These are phyloP conservation scores for Lithophane socia DNA, from an alignment of 2,888 invertebrate genomes.

Conservation along the genomic window DNA sequence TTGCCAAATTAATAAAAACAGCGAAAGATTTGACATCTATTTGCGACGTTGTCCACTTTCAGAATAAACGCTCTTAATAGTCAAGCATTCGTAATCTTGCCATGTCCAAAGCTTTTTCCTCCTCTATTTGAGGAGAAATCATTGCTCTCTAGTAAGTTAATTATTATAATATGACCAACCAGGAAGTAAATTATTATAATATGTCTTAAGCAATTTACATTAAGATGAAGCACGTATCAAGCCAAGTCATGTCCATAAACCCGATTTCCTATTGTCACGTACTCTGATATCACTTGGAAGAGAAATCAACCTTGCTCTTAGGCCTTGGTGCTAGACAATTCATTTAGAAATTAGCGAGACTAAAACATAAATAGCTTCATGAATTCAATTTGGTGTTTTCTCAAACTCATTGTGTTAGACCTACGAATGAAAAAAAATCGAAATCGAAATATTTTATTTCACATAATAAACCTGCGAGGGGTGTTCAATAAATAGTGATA, in stretches of 20 bases:
- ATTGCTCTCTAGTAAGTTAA: not conserved
- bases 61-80: not conserved
- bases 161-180: too few species aligned
- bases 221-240: not conserved
- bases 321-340: constrained; percentile 15
- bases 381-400: too few species aligned
- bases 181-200: not conserved
- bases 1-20: too few species aligned
- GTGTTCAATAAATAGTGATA: too few species aligned
- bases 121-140: not conserved
- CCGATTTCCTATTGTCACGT: not conserved
- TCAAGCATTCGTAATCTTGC: not conserved
- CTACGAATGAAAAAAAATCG: too few species aligned
- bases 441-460: too few species aligned
- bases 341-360: not conserved
- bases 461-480: too few species aligned
- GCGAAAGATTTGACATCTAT: too few species aligned
- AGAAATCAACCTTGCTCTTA: constrained; percentile 23
- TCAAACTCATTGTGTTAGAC: too few species aligned
- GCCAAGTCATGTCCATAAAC: not conserved
- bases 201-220: not conserved
- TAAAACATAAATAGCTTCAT: too few species aligned
- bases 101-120: not conserved
- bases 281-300: not conserved
- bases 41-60: too few species aligned